Evolutionary conservation across 92 coral and sea anemone species (phyloP), one percentile per base, ranked within the genome.

Genomic region (Diadumene lineata): DNA sequence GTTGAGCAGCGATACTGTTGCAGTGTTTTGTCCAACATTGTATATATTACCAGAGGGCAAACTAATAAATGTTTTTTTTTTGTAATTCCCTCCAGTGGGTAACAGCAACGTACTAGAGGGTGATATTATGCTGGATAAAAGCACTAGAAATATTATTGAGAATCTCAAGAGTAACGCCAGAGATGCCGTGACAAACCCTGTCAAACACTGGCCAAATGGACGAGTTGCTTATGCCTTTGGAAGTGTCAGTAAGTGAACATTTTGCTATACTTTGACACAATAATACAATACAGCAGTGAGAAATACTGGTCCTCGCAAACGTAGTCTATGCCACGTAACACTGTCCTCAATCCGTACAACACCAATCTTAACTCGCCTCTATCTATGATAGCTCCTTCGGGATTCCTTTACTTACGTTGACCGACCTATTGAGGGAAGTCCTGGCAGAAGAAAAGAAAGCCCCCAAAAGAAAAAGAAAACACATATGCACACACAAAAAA

Each of bases 221-320:
- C 68, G 62, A n/a, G 87, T 83, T 1, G 82, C 87, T 21, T 83
- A 83, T 61, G 60, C n/a, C 19, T 83, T 83, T 69, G 87, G 87
- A 9, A 34, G 69, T 31, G 87, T 83, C 64, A 77, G 87, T 83
- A 77, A 83, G 87, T 82, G 57, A 11, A 11, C 67, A 8, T 7
- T 26, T 27, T 69, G n/a, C n/a, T n/a, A n/a, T n/a, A n/a, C 60
- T 18, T 38, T 1, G 1, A 11, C 43, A 16, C 21, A 18, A 64
- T 0, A 11, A 26, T 26, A 64, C 1, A 2, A 29, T 15, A 29
- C 1, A 23, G 7, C 23, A 64, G 19, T 28, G 13, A 64, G 48
- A 2, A 10, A 10, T 23, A 21, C 1, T 10, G 31, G 4, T 29
- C 17, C 27, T 60, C n/a, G n/a, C n/a, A n/a, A n/a, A n/a, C n/a